These are phyloP conservation scores for Thereva unica DNA, from an alignment of 2,888 invertebrate species.

Conservation along the genomic window DNA sequence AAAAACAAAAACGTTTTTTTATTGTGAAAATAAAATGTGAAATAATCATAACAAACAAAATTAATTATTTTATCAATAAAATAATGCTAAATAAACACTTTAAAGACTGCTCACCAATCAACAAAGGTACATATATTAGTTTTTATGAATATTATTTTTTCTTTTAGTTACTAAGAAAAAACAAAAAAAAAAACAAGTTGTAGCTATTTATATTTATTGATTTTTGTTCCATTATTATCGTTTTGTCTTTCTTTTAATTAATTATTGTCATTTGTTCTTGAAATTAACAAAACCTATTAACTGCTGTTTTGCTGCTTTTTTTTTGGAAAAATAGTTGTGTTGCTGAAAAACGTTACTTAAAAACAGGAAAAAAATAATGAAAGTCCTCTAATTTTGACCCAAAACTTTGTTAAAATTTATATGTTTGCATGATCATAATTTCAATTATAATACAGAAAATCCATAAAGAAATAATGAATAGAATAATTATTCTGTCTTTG, in stretches of 20 bases:
- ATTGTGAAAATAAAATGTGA: conserved; percentile 31
- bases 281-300: conserved; percentile 37
- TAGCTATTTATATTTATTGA: conserved; percentile 31
- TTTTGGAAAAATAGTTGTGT: conserved; percentile 26
- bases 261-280: conserved; percentile 24
- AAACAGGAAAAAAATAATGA: conserved; percentile 1
- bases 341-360: conserved; percentile 20
- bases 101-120: conserved; percentile 57
- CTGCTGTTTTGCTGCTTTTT: conserved; percentile 35
- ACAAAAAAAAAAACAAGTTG: conserved; percentile 18
- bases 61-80: conserved; percentile 39
- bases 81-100: conserved; percentile 42
- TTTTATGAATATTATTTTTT: conserved; percentile 38
- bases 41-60: conserved; percentile 38
- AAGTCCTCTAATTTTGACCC: conserved; percentile 11
- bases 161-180: conserved; percentile 35
- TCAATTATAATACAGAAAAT: not conserved
- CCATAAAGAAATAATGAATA: no score
- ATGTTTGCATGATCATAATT: conserved; percentile 28
- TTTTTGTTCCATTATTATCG: conserved; percentile 12
- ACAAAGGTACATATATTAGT: conserved; percentile 55
- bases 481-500: no score
- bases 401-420: conserved; percentile 14
- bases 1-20: not conserved
- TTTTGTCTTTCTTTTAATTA: conserved; percentile 29